Conservation (phyloP, 2,113 vertebrate species). For the Anolis sagrei region DNA sequence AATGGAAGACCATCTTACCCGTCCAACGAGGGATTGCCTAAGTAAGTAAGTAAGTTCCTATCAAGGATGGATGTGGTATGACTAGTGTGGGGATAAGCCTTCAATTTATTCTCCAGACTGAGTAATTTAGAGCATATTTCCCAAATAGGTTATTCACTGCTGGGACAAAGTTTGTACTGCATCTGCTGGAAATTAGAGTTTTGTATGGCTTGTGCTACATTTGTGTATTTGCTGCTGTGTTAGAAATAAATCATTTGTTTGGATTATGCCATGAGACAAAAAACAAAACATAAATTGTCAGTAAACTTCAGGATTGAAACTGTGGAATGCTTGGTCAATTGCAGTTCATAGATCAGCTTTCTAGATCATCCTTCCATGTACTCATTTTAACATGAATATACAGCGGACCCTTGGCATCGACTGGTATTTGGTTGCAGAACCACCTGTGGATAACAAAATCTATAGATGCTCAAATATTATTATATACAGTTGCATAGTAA, state of each 20-base stretch:
- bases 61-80: neutral
- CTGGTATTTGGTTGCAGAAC: too few species aligned
- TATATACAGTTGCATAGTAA: too few species aligned
- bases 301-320: neutral
- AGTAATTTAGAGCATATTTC: conserved; percentile 18
- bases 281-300: neutral
- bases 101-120: neutral
- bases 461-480: too few species aligned
- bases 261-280: neutral
- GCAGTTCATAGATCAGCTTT: neutral
- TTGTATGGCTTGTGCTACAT: neutral
- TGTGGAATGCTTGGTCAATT: neutral
- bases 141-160: neutral
- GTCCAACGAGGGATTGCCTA: too few species aligned
- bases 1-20: too few species aligned
- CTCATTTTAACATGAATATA: neutral
- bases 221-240: neutral
- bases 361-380: neutral
- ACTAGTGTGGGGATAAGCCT: conserved; percentile 10
- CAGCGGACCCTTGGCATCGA: too few species aligned
- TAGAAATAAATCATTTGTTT: neutral
- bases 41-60: too few species aligned
- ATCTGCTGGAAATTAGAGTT: neutral
- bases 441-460: too few species aligned
- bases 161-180: neutral